A percentile compares a stretch with the other conserved stretches of the same genome.
These are phyloP conservation scores for Phortica magna DNA, from an alignment of 2,888 invertebrate species.

Conservation along the genomic window DNA sequence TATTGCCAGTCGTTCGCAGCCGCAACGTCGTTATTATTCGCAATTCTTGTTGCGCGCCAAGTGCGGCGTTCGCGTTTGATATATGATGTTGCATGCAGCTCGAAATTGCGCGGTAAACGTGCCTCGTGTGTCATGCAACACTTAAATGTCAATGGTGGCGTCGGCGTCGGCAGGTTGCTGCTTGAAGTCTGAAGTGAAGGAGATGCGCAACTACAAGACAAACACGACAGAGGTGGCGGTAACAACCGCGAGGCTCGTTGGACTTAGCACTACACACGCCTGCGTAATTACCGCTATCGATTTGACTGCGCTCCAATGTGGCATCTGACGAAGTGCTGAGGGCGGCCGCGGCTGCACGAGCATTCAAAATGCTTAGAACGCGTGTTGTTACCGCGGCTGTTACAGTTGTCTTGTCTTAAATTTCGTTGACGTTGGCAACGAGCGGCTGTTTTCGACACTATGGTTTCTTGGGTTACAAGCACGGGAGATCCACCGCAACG, in stretches of 20 bases:
- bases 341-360: neutral
- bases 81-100: slow-evolving; percentile 11
- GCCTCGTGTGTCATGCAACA: neutral
- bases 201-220: neutral
- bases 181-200: neutral
- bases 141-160: no score
- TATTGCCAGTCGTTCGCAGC: neutral
- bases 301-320: slow-evolving; percentile 38
- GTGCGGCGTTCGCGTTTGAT: slow-evolving; percentile 32
- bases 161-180: no score
- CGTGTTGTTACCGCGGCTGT: slow-evolving; percentile 6
- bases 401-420: slow-evolving; percentile 16
- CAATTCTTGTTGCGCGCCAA: slow-evolving; percentile 6
- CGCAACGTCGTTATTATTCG: neutral
- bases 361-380: neutral
- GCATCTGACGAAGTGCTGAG: neutral
- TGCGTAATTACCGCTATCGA: slow-evolving; percentile 65
- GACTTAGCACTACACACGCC: slow-evolving; percentile 51
- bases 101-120: slow-evolving; percentile 5
- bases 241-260: neutral
- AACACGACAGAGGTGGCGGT: neutral
- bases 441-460: neutral
- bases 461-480: slow-evolving; percentile 28
- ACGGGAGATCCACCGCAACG: slow-evolving; percentile 4
- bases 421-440: neutral